A percentile compares a stretch with the other conserved stretches of the same genome.
Conservation (phyloP, 2,113 vertebrate species). For the Bothrops jararaca region DNA sequence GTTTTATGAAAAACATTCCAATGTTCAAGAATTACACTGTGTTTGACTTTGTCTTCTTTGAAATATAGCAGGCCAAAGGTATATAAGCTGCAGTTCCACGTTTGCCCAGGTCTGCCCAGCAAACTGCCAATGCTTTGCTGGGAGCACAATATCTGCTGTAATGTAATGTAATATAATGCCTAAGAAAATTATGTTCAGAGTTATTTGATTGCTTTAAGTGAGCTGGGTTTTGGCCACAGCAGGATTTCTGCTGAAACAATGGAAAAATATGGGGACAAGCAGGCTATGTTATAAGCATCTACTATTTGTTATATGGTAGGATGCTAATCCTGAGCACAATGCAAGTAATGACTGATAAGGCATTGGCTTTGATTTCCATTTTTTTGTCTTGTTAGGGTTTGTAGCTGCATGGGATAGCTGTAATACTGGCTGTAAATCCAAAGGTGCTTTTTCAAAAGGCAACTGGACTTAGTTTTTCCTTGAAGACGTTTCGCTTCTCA, state of each 20-base stretch:
- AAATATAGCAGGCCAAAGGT: background rate
- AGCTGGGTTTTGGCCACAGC: background rate
- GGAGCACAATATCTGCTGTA: background rate
- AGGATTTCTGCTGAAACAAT: background rate
- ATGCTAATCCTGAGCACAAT: background rate
- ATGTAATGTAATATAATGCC: background rate
- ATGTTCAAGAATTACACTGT: background rate
- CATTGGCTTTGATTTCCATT: background rate
- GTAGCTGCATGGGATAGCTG: background rate
- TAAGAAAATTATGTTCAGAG: background rate
- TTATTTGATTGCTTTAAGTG: background rate
- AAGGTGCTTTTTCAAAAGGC: background rate
- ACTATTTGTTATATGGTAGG: background rate
- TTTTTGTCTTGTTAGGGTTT: background rate
- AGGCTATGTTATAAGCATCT: background rate
- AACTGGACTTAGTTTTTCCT: background rate
- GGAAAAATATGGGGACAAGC: background rate
- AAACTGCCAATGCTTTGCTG: background rate
- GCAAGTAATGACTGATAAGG: background rate
- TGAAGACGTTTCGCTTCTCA: no score
- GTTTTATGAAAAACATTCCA: background rate
- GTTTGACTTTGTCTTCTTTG: background rate
- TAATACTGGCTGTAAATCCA: background rate
- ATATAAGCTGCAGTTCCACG: background rate
- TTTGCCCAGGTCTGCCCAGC: background rate